Conservation (phyloP, 2,888 invertebrate species). For the Cryptocephalus primarius region DNA sequence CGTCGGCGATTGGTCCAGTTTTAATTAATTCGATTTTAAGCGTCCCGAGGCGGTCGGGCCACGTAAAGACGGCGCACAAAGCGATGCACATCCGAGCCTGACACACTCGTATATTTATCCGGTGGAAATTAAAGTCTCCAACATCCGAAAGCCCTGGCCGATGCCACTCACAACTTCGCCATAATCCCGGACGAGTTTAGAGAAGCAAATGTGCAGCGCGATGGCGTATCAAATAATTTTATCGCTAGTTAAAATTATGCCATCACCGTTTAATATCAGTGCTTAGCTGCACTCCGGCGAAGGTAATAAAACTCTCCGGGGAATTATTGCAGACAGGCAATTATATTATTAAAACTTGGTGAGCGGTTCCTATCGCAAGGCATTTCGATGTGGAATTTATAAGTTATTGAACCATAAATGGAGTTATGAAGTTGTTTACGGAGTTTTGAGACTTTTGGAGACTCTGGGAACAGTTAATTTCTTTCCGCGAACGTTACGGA, state of each 20-base stretch:
- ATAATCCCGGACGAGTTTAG: slow-evolving; percentile 11
- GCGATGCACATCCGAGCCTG: slow-evolving; percentile 2
- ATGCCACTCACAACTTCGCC: slow-evolving; percentile 14
- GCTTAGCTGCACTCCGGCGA: slow-evolving; percentile 8
- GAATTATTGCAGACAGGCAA: slow-evolving; percentile 8
- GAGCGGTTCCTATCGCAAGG: background rate
- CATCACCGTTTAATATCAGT: slow-evolving; percentile 10
- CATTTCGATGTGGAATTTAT: background rate
- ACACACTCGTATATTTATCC: slow-evolving; percentile 9
- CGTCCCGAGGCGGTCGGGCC: no score
- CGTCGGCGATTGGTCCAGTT: no score
- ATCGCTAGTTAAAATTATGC: slow-evolving; percentile 18
- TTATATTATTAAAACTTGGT: background rate
- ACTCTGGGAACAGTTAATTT: no score
- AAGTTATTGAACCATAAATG: no score
- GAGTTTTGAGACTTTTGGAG: no score
- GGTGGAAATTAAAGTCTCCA: slow-evolving; percentile 6
- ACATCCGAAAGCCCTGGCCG: slow-evolving; percentile 11
- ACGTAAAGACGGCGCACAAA: background rate
- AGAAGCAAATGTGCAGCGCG: slow-evolving; percentile 13
- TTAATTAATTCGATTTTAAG: no score
- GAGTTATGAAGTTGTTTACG: no score
- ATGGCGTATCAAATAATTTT: slow-evolving; percentile 19
- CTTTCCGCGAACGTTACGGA: no score
- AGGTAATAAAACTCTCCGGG: slow-evolving; percentile 1